Evolutionary conservation across 2,113 vertebrate species (phyloP).

Genomic region (Felis catus): DNA sequence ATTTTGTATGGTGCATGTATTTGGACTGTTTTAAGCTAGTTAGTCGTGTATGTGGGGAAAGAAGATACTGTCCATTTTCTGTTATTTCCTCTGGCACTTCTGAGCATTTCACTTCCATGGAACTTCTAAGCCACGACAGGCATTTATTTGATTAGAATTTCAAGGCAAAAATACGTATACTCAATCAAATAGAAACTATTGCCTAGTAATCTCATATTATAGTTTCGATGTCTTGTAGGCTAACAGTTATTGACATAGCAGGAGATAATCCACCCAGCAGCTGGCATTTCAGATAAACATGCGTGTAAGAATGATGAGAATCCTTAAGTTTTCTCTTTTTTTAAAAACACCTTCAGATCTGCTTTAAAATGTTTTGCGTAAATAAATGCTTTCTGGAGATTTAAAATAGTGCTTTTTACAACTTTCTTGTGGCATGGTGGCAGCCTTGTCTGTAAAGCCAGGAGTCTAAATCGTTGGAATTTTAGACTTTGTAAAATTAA

Average conservation of each 20-base stretch:
- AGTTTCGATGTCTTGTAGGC: constrained; percentile 3
- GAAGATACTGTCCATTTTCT: constrained; percentile 15
- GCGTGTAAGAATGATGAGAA: constrained; percentile 50
- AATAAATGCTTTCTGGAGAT: neutral
- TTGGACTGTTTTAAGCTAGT: constrained; percentile 26
- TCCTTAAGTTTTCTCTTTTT: neutral
- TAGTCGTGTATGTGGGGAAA: neutral
- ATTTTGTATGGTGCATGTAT: neutral
- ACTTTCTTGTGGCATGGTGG: constrained; percentile 27
- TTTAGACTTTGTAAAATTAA: constrained; percentile 49
- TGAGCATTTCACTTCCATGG: neutral
- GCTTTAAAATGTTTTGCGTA: neutral
- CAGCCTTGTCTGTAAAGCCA: constrained; percentile 10
- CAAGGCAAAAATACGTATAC: constrained; percentile 32
- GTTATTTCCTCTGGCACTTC: neutral
- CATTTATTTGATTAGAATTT: constrained; percentile 56
- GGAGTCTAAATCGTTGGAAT: neutral
- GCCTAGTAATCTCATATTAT: neutral
- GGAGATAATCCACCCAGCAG: neutral
- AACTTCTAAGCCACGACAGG: constrained; percentile 18
- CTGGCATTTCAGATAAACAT: constrained; percentile 53
- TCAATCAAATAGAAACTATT: constrained; percentile 3
- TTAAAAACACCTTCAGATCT: neutral
- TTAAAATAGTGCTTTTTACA: constrained; percentile 50
- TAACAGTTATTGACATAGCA: constrained; percentile 46